Base-by-base conservation (phyloP, 2,113 vertebrate genomes). In the Elanus axillaris region DNA sequence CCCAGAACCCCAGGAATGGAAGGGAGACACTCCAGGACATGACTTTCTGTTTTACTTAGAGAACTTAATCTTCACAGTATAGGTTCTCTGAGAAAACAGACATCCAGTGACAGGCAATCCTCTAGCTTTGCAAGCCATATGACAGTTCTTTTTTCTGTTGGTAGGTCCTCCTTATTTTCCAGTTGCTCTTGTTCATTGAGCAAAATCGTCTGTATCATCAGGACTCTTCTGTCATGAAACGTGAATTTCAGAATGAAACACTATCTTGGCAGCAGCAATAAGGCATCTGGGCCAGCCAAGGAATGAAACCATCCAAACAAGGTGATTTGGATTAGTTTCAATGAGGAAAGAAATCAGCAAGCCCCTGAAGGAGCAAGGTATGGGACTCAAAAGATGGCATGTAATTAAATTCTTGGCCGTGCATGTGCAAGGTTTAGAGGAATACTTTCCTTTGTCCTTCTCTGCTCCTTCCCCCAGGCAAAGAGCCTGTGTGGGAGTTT, bases 391-490 rank as follows among this genome's bases (percentile, higher is more conserved):
- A 92, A 62, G 89, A 67, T 83, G 75, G 93, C 34, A 59, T 5
- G 59, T 66, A 85, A 97, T 96, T 97, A 96, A 93, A 96, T 91
- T 93, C 68, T 88, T 95, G 96, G 89, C 94, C 0, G 0, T 1
- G 9, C 0, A 10, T 16, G 43, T 72, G 45, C 32, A 34, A 43
- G 26, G 43, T 67, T 94, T 67, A 43, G 45, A 89, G 42, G 55
- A 94, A 38, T 25, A 1, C 50, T 88, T 40, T 34, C 73, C 16
- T 80, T 91, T 16, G 76, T 90, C 93, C 95, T 92, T 86, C 48
- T 38, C 53, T 52, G 21, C 25, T 94, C 80, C 45, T 94, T 93
- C 50, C 90, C 72, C 10, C 0, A 3, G 72, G 60, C 79, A 76
- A 69, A 56, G 13, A 83, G 53, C 29, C 40, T 64, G 29, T 3